These are phyloP conservation scores for Tetragonisca angustula DNA, from an alignment of 2,888 invertebrate species.

Conservation along the genomic window DNA sequence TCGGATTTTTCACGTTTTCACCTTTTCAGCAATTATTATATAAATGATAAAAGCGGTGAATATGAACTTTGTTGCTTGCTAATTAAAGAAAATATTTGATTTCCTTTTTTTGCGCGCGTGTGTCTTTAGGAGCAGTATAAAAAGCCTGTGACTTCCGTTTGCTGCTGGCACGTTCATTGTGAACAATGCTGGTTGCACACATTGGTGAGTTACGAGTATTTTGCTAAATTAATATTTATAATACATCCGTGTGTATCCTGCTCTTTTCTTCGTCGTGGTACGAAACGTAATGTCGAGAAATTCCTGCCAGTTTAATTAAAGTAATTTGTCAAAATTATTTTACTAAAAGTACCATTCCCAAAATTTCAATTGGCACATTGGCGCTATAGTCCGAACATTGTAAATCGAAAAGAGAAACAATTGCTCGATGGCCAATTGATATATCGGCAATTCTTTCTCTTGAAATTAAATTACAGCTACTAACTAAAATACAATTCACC, in stretches of 20 bases:
- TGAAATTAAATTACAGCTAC: too few species aligned
- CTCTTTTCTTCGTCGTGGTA: not conserved
- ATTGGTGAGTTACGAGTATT: slow-evolving; percentile 84
- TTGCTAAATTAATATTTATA: not conserved
- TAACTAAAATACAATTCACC: too few species aligned
- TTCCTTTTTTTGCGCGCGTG: not conserved
- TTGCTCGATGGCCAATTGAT: not conserved
- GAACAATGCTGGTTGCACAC: slow-evolving; percentile 92
- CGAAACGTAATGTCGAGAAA: not conserved
- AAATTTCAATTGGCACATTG: not conserved
- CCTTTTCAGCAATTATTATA: not conserved
- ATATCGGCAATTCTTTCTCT: not conserved
- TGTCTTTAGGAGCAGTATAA: slow-evolving; percentile 89
- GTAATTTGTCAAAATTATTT: not conserved
- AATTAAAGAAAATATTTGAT: not conserved
- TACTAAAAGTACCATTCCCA: not conserved
- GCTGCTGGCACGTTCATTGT: slow-evolving; percentile 99
- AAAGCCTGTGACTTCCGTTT: slow-evolving; percentile 95
- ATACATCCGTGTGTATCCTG: not conserved
- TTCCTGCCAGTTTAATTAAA: not conserved
- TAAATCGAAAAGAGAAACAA: not conserved
- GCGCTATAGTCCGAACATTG: not conserved
- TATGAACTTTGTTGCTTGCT: not conserved
- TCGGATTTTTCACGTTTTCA: not conserved
- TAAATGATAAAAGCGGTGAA: not conserved